A percentile compares a stretch with the other conserved stretches of the same genome.
Conservation (phyloP, 2,113 vertebrate genomes). For the Nothocercus nigrocapillus region DNA sequence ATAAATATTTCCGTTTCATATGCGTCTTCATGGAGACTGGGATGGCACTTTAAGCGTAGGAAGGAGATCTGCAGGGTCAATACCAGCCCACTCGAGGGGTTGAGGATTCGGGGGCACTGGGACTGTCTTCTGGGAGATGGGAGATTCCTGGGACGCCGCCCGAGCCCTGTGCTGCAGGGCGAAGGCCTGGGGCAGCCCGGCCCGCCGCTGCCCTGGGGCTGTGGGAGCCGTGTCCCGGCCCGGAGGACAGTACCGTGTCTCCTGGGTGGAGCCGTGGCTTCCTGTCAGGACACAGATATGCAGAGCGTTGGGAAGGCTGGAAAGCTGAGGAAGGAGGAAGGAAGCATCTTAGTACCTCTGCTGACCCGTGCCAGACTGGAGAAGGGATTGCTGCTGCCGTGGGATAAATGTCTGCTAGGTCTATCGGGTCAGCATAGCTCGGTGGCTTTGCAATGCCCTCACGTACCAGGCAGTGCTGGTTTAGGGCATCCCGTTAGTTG, state of each 20-base stretch:
- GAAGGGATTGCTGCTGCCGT: neutral
- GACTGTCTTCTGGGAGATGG: neutral
- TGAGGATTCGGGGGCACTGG: neutral
- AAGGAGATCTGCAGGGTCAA: neutral
- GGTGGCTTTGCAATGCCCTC: neutral
- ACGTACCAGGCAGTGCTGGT: fast-evolving
- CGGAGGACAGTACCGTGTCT: neutral
- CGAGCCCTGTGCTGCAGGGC: neutral
- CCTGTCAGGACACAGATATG: neutral
- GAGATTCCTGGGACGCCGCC: neutral
- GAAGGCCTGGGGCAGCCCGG: too few species aligned
- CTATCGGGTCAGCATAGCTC: neutral
- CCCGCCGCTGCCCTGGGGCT: too few species aligned
- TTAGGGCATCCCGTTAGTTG: neutral
- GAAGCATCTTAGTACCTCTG: constrained; percentile 7
- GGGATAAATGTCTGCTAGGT: neutral
- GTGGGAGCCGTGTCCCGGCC: too few species aligned
- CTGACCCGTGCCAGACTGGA: neutral
- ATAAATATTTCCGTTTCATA: neutral
- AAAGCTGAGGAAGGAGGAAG: constrained; percentile 2
- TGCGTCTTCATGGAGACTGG: neutral
- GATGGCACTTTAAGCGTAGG: neutral
- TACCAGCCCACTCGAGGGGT: neutral
- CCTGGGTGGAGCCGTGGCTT: neutral
- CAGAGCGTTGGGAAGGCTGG: neutral